These are phyloP conservation scores for Epizoanthus rinbou DNA, from an alignment of 92 coral and sea anemone genomes.

Conservation along the genomic window DNA sequence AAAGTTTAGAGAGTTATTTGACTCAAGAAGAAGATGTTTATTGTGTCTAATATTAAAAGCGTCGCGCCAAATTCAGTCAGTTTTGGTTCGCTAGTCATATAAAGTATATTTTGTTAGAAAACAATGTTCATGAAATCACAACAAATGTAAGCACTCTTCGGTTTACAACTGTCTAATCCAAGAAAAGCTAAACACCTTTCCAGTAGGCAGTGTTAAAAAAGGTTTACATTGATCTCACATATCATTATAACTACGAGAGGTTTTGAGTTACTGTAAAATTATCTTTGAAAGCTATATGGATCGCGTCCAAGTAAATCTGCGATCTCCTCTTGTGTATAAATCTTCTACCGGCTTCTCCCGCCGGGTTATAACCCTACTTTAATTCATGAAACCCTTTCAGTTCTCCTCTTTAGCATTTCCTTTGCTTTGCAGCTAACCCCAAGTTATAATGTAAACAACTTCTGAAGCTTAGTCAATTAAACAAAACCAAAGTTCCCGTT, in stretches of 20 bases:
- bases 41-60: not conserved
- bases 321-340: not conserved
- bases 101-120: constrained; percentile 16
- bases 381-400: no score
- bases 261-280: constrained; percentile 1
- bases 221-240: constrained; percentile 8
- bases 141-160: constrained; percentile 5
- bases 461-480: not conserved
- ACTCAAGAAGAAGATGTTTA: not conserved
- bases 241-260: constrained; percentile 6
- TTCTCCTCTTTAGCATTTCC: not conserved
- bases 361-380: no score
- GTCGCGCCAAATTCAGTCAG: not conserved
- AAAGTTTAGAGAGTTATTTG: not conserved
- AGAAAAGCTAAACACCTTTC: constrained; percentile 10
- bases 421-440: not conserved
- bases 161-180: not conserved
- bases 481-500: not conserved
- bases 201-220: not conserved
- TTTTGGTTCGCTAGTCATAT: constrained; percentile 14
- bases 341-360: no score
- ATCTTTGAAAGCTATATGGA: not conserved
- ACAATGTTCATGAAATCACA: constrained; percentile 17
- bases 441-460: not conserved
- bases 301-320: not conserved